Conservation (phyloP, 2,888 invertebrate species). For the Nomada goodeniana region DNA sequence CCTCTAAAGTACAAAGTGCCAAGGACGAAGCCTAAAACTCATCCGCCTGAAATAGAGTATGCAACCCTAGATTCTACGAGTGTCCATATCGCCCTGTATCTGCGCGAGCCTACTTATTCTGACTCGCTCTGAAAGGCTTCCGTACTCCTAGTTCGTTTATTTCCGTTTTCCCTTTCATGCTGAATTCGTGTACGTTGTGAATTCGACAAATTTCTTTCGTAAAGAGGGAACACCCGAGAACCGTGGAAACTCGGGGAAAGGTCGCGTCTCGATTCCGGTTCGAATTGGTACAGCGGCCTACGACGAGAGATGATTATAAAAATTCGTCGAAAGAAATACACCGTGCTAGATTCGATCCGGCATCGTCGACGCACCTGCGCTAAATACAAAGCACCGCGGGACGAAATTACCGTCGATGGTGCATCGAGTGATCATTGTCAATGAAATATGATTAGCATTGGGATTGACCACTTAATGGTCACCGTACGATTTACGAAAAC, state of each 20-base stretch:
- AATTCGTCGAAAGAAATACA: too few relatives aligned
- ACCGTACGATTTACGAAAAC: conserved; percentile 13
- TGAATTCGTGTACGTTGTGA: conserved; percentile 13
- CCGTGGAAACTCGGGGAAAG: too few relatives aligned
- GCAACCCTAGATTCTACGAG: conserved; percentile 44
- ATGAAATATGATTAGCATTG: neutral
- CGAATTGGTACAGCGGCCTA: too few relatives aligned
- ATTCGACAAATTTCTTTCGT: too few relatives aligned
- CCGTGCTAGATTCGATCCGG: too few relatives aligned
- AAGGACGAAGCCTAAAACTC: conserved; percentile 40
- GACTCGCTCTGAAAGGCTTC: conserved; percentile 59
- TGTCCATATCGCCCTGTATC: conserved; percentile 52
- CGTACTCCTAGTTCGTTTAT: conserved; percentile 35
- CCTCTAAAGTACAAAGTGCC: conserved; percentile 36
- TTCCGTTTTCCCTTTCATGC: conserved; percentile 46
- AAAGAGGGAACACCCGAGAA: too few relatives aligned
- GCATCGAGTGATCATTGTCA: neutral
- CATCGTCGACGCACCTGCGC: too few relatives aligned
- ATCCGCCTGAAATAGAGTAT: conserved; percentile 47
- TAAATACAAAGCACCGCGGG: neutral
- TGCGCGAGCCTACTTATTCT: conserved; percentile 45
- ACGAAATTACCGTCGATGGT: neutral
- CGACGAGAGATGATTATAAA: too few relatives aligned
- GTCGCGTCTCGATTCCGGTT: too few relatives aligned
- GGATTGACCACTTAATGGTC: neutral